Base-by-base conservation (phyloP, 2,888 invertebrate species). In the Tetragonisca angustula region DNA sequence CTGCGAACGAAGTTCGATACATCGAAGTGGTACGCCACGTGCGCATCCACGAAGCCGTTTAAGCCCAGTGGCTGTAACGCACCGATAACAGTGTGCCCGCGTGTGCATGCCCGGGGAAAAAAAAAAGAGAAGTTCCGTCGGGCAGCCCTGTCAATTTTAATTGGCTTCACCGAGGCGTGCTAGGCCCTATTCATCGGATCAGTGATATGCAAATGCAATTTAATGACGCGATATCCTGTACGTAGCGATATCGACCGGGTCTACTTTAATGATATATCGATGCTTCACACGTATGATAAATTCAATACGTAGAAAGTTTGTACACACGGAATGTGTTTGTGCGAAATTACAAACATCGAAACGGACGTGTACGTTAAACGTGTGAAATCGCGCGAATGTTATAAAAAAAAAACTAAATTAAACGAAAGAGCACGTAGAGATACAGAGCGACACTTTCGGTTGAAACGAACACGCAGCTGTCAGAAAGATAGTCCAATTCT, bases 131-230 rank as follows among this genome's bases (percentile, higher is more conserved):
- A 91, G 85, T 87, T 88, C 86, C 89, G 87, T 84, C 85, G 82
- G 74, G 81, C 87, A 81, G 87, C 82, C 87, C 90, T 92, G 91
- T 93, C 91, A 91, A 91, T 92, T 93, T 92, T 93, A 92, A 93
- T 93, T 93, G 92, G 90, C 92, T 92, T 89, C 91, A 90, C 89
- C 89, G 90, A 90, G 88, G 88, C 92, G 88, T 91, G 89, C 89
- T 87, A 87, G 90, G 82, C 90, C 88, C 91, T 89, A 92, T 92
- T 92, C 91, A 91, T 87, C 89, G 91, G 91, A 91, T 92, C 91
- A 89, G 87, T 90, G 91, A 92, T 93, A 93, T 93, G 92, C 92
- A 93, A 93, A 92, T 93, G 91, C 91, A 92, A 93, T 93, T 93
- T 92, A 93, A 93, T 93, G 93, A 93, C 88, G 91, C 90, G 92